Percentiles rank a stretch among this genome's conserved stretches.
phyloP scores from a whole-genome alignment of 1,140 invertebrate species.

The Zaprionus ghesquierei region DNA sequence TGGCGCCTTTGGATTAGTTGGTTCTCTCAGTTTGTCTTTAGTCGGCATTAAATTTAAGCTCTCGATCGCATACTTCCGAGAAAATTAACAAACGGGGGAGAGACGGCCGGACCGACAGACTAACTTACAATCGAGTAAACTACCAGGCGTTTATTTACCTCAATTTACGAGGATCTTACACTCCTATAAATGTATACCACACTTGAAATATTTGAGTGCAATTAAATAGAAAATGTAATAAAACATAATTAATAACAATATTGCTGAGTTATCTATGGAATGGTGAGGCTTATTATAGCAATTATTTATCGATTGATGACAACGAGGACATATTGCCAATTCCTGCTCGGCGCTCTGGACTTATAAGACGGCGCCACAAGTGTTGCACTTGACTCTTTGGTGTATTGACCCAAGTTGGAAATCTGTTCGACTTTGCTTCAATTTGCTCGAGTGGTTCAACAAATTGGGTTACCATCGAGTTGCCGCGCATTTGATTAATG shows the following conservation, averaged over 20 bases:
- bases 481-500: conserved; percentile 69
- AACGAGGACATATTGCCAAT: not conserved
- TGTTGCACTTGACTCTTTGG: conserved; percentile 28
- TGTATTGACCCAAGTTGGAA: conserved; percentile 54
- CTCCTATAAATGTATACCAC: conserved; percentile 1
- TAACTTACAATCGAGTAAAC: conserved; percentile 30
- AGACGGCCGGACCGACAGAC: not conserved
- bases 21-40: conserved; percentile 40
- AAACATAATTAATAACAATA: conserved; percentile 11
- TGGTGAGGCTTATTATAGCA: not conserved
- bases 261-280: not conserved
- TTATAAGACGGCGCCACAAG: not conserved
- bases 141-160: conserved; percentile 38
- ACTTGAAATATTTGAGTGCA: conserved; percentile 23
- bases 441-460: conserved; percentile 45
- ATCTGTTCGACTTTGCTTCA: conserved; percentile 30
- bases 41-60: conserved; percentile 42
- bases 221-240: conserved; percentile 18
- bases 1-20: conserved; percentile 35
- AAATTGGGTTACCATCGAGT: conserved; percentile 63
- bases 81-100: no score
- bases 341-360: not conserved
- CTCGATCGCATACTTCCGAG: conserved; percentile 25
- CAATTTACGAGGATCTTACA: conserved; percentile 29
- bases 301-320: not conserved